Base-by-base conservation (phyloP, 2,113 vertebrate species). In the Varanus salvator region DNA sequence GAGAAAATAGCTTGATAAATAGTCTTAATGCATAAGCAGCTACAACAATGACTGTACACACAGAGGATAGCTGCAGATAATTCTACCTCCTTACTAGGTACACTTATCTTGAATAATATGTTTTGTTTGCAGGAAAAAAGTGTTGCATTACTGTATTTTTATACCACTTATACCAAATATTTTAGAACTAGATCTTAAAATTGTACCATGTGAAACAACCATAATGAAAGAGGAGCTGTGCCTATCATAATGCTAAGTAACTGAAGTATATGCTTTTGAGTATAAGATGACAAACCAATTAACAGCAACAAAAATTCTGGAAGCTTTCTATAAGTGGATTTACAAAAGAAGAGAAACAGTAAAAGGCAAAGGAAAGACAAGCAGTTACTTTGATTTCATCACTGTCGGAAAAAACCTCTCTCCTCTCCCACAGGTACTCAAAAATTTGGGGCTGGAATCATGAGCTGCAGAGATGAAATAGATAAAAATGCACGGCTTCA, bases 351-450 rank as follows among this genome's bases (percentile, higher is more conserved):
- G 54, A 66, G 19, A 31, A 31, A 29, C n/a, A 52, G 2, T 25
- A 69, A 34, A 87, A 85, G 17, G 64, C 60, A 90, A 74, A 80
- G n/a, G 17, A 3, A 86, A 81, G 68, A 86, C 34, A 50, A 44
- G 27, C 68, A 48, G 34, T 29, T 60, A 74, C 75, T 86, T 86
- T 90, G 84, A 86, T 90, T 86, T 64, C 68, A 81, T 75, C 64
- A 78, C 50, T 64, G 66, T 50, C 7, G 34, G n/a, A 80, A 21
- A 86, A 86, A 81, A 60, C 27, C 50, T 68, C 38, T 66, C 2
- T 82, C 21, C 12, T 25, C 38, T 64, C 34, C 7, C n/a, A 17
- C 68, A 81, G 84, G 38, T 52, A 60, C 29, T 75, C 23, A 4
- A 80, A 80, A 81, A 74, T 25, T 34, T 86, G 52, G 69, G 81